Evolutionary conservation across 2,797 vertebrate genomes (phyloP).

Genomic region (Synanceia verrucosa): DNA sequence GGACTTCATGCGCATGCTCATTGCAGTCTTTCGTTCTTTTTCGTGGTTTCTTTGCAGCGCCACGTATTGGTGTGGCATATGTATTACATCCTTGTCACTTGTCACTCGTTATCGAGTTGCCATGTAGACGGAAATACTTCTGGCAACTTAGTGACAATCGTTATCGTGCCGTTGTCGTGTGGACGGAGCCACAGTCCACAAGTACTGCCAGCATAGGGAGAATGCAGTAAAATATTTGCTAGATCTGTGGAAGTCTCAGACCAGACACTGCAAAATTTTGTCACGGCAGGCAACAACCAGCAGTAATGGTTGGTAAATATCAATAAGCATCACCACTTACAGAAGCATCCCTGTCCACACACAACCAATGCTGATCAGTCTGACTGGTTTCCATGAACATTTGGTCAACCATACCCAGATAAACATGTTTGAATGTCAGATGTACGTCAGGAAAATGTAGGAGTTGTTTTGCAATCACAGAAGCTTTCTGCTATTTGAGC

Average conservation of each 20-base stretch:
- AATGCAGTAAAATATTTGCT: not conserved
- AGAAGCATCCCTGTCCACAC: not conserved
- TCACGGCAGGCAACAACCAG: not conserved
- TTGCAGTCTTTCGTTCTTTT: no score
- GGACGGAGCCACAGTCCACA: not conserved
- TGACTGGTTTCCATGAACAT: not conserved
- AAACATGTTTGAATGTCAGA: not conserved
- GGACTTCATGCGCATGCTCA: no score
- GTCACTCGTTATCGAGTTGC: no score
- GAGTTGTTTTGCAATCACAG: constrained; percentile 43
- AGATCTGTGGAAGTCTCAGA: not conserved
- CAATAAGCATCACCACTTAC: not conserved
- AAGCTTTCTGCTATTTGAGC: constrained; percentile 60
- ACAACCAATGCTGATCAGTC: not conserved
- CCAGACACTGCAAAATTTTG: not conserved
- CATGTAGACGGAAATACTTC: no score
- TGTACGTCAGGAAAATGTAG: constrained; percentile 17
- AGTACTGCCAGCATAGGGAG: not conserved
- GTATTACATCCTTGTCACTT: no score
- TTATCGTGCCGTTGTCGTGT: no score
- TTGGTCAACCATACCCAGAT: not conserved
- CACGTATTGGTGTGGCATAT: no score
- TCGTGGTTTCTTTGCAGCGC: no score
- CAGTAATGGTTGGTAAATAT: not conserved
- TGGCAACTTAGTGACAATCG: no score